phyloP scores from a whole-genome alignment of 2,888 invertebrate genomes.

The Syrphus vitripennis region DNA sequence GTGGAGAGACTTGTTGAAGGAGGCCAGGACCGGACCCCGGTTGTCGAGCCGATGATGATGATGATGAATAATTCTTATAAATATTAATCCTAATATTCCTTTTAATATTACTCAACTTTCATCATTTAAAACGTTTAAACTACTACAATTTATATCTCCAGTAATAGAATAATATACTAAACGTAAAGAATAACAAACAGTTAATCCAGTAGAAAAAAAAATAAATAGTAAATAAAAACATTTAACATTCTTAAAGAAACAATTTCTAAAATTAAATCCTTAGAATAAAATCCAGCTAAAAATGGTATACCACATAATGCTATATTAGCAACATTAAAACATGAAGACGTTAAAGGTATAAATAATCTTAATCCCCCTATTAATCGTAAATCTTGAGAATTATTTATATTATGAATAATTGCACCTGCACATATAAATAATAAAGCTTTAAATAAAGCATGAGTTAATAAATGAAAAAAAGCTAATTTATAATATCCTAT shows the following conservation, averaged over 20 bases:
- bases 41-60: no score
- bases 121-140: constrained; percentile 82
- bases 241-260: constrained; percentile 82
- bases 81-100: constrained; percentile 78
- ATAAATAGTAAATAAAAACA: constrained; percentile 83
- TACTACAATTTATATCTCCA: constrained; percentile 82
- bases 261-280: constrained; percentile 85
- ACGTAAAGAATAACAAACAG: constrained; percentile 83
- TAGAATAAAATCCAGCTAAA: constrained; percentile 86
- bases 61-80: constrained; percentile 80
- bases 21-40: no score
- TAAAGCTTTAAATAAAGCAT: constrained; percentile 89
- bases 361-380: constrained; percentile 82
- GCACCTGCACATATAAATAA: constrained; percentile 88
- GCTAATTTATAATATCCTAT: constrained; percentile 83
- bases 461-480: constrained; percentile 88
- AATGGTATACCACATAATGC: constrained; percentile 85
- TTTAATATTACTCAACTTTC: constrained; percentile 82
- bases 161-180: constrained; percentile 83
- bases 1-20: no score
- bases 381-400: constrained; percentile 86
- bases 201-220: constrained; percentile 83
- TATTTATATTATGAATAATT: constrained; percentile 85
- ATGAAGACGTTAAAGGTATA: constrained; percentile 83
- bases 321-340: constrained; percentile 84